phyloP scores from a whole-genome alignment of 2,888 invertebrate genomes.

The Antheraea assamensis region DNA sequence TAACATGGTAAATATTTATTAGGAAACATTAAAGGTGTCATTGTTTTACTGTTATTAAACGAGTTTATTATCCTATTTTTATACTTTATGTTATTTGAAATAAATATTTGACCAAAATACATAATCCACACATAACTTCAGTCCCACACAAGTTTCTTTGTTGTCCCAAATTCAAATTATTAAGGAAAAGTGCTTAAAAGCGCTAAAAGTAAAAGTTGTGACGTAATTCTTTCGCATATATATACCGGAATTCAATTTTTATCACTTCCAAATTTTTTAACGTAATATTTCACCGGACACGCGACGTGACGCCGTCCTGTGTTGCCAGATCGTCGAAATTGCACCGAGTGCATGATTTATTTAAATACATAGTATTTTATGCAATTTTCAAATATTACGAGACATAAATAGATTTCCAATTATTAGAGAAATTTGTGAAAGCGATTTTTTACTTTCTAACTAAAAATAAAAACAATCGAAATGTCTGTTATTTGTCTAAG shows the following conservation, averaged over 20 bases:
- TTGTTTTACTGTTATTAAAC: neutral
- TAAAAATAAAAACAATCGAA: neutral
- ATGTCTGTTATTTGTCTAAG: too few relatives aligned
- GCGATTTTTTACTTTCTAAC: neutral
- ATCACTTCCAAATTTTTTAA: slow-evolving; percentile 3
- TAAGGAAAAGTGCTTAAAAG: neutral
- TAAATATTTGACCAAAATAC: neutral
- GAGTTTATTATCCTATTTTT: neutral
- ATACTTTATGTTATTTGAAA: neutral
- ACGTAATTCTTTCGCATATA: neutral
- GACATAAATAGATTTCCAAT: too few relatives aligned
- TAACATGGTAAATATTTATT: slow-evolving; percentile 1
- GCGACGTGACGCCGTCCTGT: neutral
- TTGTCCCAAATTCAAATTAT: neutral
- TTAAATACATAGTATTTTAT: neutral
- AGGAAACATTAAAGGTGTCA: neutral
- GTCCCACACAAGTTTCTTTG: neutral
- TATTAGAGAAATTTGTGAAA: neutral
- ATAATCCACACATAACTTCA: too few relatives aligned
- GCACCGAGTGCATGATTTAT: neutral
- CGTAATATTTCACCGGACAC: neutral
- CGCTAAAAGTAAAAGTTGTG: slow-evolving; percentile 6
- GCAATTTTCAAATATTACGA: neutral
- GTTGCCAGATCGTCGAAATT: neutral
- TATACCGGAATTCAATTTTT: slow-evolving; percentile 3